Conservation (phyloP, 2,113 vertebrate genomes). For the Hyperoodon ampullatus region DNA sequence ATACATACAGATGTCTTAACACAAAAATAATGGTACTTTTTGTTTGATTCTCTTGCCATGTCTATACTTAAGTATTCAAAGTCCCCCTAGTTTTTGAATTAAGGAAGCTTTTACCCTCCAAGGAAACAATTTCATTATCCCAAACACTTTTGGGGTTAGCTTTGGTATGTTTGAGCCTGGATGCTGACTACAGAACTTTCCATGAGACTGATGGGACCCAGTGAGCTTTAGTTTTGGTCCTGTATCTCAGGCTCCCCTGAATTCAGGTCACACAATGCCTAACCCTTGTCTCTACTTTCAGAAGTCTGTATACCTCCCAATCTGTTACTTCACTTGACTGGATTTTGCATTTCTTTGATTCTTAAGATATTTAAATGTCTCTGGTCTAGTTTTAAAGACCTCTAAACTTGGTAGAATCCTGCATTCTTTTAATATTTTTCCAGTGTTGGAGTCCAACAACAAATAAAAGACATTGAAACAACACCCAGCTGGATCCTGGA, state of each 20-base stretch:
- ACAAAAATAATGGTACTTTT: not conserved
- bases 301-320: not conserved
- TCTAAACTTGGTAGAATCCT: not conserved
- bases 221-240: not conserved
- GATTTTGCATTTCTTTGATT: conserved; percentile 1
- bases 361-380: conserved; percentile 5
- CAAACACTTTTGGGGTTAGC: not conserved
- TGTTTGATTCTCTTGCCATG: not conserved
- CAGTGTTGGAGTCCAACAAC: not conserved
- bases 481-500: not conserved
- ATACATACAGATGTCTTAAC: not conserved
- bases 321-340: not conserved
- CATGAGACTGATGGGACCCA: no score
- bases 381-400: not conserved
- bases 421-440: conserved; percentile 19
- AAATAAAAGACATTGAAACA: conserved; percentile 7
- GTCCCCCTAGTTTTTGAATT: not conserved
- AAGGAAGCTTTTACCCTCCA: not conserved
- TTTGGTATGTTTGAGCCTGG: not conserved
- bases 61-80: not conserved
- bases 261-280: not conserved
- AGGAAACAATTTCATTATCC: not conserved
- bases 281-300: not conserved
- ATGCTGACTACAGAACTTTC: not conserved
- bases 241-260: not conserved